Evolutionary conservation across 2,113 vertebrate species (phyloP).

Genomic region (Rhizomys pruinosus): DNA sequence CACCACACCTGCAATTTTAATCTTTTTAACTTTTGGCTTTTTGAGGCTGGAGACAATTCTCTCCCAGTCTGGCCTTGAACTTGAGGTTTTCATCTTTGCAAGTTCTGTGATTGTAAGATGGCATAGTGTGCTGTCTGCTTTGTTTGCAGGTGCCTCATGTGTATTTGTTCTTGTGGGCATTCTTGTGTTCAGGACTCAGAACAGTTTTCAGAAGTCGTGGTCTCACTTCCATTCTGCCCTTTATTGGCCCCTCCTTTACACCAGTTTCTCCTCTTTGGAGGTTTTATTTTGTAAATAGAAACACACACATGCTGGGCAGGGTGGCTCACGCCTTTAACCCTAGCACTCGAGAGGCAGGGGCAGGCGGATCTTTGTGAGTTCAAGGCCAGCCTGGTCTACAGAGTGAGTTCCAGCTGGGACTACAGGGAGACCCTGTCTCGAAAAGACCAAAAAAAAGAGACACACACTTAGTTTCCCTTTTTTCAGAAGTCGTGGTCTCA

Average conservation of each 20-base stretch:
- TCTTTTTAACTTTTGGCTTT: background rate
- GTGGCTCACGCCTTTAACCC: too few relatives aligned
- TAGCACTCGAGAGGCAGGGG: too few relatives aligned
- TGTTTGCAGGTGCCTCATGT: slow-evolving; percentile 9
- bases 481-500: background rate
- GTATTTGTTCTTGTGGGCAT: background rate
- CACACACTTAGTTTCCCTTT: too few relatives aligned
- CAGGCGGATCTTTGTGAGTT: too few relatives aligned
- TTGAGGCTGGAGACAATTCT: background rate
- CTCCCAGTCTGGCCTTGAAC: background rate
- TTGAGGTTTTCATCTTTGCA: background rate
- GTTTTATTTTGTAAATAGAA: too few relatives aligned
- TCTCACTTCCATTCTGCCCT: background rate
- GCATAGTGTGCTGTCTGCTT: background rate
- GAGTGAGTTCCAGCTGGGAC: too few relatives aligned
- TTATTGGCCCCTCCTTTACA: background rate
- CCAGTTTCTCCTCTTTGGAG: background rate
- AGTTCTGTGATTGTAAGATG: background rate
- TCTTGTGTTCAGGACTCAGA: background rate
- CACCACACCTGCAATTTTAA: too few relatives aligned
- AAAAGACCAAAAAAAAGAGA: too few relatives aligned
- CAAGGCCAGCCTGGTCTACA: too few relatives aligned
- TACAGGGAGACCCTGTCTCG: too few relatives aligned
- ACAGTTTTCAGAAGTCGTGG: background rate
- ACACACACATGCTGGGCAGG: too few relatives aligned